phyloP scores from a whole-genome alignment of 2,797 vertebrate genomes.

The Apodemus agrarius region DNA sequence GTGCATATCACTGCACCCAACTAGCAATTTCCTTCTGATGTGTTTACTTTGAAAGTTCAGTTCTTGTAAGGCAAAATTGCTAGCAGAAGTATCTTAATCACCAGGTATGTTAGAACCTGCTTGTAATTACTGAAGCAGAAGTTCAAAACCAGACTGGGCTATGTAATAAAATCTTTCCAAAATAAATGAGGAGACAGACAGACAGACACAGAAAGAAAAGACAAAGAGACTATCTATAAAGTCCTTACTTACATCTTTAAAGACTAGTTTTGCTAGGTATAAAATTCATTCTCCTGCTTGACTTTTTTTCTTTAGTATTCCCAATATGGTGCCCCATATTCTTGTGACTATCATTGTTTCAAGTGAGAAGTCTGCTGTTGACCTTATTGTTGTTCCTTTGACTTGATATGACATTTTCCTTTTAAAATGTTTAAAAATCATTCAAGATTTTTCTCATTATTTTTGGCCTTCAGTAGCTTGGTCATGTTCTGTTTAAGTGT shows the following conservation, averaged over 20 bases:
- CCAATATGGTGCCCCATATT: not conserved
- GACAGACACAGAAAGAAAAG: not conserved
- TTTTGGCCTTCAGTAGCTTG: not conserved
- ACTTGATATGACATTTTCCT: not conserved
- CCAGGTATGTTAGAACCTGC: not conserved
- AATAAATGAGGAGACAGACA: not conserved
- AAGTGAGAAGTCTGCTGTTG: not conserved
- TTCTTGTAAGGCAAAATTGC: not conserved
- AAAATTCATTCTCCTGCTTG: not conserved
- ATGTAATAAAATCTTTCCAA: not conserved
- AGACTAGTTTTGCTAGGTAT: not conserved
- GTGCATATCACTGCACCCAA: not conserved
- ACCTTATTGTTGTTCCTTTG: not conserved
- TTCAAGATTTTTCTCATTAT: not conserved
- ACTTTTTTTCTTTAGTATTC: not conserved
- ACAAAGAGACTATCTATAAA: not conserved
- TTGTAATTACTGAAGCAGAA: not conserved
- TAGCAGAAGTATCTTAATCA: not conserved
- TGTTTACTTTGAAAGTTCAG: not conserved
- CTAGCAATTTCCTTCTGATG: not conserved
- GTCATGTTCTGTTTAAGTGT: not conserved
- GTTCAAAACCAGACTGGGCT: not conserved
- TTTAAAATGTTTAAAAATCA: no score
- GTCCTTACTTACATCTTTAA: not conserved
- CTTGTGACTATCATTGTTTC: not conserved